Evolutionary conservation across 2,113 vertebrate genomes (phyloP).

Genomic region (Acrocephalus kingi): DNA sequence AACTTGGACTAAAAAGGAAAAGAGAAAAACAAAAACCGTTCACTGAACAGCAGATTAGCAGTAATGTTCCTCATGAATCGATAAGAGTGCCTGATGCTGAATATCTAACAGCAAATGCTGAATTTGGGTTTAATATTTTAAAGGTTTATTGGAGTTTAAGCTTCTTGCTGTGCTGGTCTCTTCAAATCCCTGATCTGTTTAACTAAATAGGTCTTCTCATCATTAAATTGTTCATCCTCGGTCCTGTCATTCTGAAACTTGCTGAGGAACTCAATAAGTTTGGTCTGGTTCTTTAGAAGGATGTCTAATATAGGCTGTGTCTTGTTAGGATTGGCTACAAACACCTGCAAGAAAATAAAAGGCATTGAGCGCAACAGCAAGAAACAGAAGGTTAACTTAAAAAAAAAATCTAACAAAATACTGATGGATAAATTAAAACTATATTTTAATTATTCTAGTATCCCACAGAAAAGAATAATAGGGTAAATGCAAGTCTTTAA

Average conservation of each 20-base stretch:
- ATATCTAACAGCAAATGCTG: slow-evolving; percentile 84
- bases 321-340: slow-evolving; percentile 96
- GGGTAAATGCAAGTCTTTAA: neutral
- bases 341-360: slow-evolving; percentile 80
- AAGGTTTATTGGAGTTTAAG: slow-evolving; percentile 77
- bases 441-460: neutral
- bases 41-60: slow-evolving; percentile 87
- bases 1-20: slow-evolving; percentile 79
- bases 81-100: slow-evolving; percentile 81
- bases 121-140: slow-evolving; percentile 79
- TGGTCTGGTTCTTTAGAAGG: slow-evolving; percentile 97
- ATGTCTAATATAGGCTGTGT: slow-evolving; percentile 97
- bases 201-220: slow-evolving; percentile 98
- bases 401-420: neutral
- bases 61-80: slow-evolving; percentile 81
- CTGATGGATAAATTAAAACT: neutral
- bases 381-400: neutral
- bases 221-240: slow-evolving; percentile 97
- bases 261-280: slow-evolving; percentile 97
- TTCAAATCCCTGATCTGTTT: slow-evolving; percentile 99
- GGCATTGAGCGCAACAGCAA: neutral
- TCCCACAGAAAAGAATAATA: neutral
- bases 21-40: slow-evolving; percentile 83
- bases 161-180: slow-evolving; percentile 92
- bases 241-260: slow-evolving; percentile 97